Base-by-base conservation (phyloP, 2,888 invertebrate genomes). In the Rutpela maculata region DNA sequence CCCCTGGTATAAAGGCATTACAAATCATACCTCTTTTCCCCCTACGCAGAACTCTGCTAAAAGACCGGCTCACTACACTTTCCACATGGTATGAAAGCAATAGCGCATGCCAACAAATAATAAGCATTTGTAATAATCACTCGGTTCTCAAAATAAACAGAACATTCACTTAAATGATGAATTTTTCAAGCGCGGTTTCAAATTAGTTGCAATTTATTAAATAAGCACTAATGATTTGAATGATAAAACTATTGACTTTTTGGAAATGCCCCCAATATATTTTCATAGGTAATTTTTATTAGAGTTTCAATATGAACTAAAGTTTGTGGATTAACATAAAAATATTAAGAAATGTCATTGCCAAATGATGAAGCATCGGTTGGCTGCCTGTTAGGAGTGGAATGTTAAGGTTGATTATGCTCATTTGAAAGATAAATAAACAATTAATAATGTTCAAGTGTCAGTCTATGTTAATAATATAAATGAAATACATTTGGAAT, bases 351-450 rank as follows among this genome's bases (percentile, higher is more conserved):
- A 63, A 50, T 22, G 35, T n/a, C 18, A 31, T 9, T 55, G 50
- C 31, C 56, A 72, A 63, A 17, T 15, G 15, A 50, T 43, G 43
- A 50, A 18, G 22, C 72, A 19, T 70, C 38, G 10, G 15, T 57
- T n/a, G 31, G 63, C 10, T 35, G 57, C 69, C 26, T 31, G 63
- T 55, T 55, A 26, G 63, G 50, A n/a, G 0, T 22, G 55, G 19
- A 63, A 60, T 62, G 72, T 18, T 60, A 71, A 71, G 70, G 60
- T 71, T 72, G 62, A 72, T 72, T 72, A 72, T 56, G 22, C 72
- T 63, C 62, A 60, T 72, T 72, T 56, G 19, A 50, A 72, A 55
- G 50, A 35, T 63, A 72, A 63, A 72, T 72, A 72, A 72, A 72
- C 72, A 72, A 70, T 38, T 43, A 62, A 62, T 22, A 55, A 7